These are phyloP conservation scores for Parascotia fuliginaria DNA, from an alignment of 2,888 invertebrate species.

Conservation along the genomic window DNA sequence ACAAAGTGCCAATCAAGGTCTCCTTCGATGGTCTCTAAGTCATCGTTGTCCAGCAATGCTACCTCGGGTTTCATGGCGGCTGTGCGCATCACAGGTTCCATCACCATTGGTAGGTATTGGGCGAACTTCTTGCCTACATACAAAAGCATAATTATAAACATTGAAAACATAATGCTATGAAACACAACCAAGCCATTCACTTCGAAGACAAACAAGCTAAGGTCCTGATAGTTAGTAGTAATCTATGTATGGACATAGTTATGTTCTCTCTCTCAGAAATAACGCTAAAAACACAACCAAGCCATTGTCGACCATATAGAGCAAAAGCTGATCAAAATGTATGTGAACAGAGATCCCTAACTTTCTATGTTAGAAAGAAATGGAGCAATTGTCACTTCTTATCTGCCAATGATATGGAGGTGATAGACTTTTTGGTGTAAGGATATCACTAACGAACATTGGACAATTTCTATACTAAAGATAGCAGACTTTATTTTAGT, in stretches of 20 bases:
- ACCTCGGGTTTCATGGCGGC: constrained; percentile 98
- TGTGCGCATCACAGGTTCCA: constrained; percentile 96
- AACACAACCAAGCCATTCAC: no score
- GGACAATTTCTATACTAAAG: constrained; percentile 39
- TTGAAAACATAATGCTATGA: no score
- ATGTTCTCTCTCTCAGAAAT: no score
- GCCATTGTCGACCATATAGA: no score
- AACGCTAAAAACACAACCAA: no score
- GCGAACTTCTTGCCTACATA: constrained; percentile 94
- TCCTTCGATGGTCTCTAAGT: constrained; percentile 92
- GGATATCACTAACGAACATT: constrained; percentile 83
- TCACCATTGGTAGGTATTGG: constrained; percentile 97
- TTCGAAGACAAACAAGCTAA: no score
- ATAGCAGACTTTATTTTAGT: background rate
- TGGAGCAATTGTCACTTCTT: constrained; percentile 75
- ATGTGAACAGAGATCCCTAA: constrained; percentile 77
- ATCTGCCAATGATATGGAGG: constrained; percentile 84
- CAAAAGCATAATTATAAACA: no score
- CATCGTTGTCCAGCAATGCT: constrained; percentile 94
- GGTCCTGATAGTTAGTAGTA: no score
- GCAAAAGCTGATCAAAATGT: constrained; percentile 45
- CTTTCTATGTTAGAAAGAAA: constrained; percentile 67
- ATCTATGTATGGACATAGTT: no score
- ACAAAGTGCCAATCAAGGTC: constrained; percentile 98
- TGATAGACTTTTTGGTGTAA: constrained; percentile 57